phyloP scores from a whole-genome alignment of 2,113 vertebrate species.

The Camarhynchus parvulus region DNA sequence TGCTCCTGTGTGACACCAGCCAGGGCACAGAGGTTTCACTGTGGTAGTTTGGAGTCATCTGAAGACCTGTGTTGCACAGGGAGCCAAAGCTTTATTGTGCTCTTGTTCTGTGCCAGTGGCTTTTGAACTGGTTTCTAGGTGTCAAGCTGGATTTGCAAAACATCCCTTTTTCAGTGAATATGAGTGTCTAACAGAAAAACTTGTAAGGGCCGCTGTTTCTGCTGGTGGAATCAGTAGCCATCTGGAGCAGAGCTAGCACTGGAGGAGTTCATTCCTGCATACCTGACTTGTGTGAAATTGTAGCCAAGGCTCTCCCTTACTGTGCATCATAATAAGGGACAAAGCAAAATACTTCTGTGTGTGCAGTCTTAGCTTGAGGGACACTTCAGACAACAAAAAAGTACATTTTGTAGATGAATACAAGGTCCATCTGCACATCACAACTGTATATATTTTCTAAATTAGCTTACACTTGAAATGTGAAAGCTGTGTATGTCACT shows the following conservation, averaged over 20 bases:
- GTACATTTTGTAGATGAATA: not conserved
- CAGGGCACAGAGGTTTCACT: not conserved
- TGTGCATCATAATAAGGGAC: not conserved
- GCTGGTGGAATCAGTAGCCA: not conserved
- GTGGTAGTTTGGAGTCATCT: not conserved
- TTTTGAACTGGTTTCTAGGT: not conserved
- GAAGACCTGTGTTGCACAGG: not conserved
- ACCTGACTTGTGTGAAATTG: not conserved
- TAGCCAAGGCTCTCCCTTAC: not conserved
- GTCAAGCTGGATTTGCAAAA: not conserved
- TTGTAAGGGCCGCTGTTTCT: not conserved
- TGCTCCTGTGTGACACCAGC: not conserved
- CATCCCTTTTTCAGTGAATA: not conserved
- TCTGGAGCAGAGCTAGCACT: not conserved
- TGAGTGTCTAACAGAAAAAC: not conserved
- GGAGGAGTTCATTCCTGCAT: not conserved
- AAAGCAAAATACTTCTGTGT: not conserved
- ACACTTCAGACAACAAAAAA: not conserved
- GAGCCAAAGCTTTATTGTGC: not conserved
- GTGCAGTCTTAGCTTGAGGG: not conserved
- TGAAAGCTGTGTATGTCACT: not conserved
- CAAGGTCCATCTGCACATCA: not conserved
- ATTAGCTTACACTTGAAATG: not conserved
- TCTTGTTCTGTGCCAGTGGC: not conserved
- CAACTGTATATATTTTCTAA: not conserved